Evolutionary conservation across 2,113 vertebrate genomes (phyloP).

Genomic region (Canis aureus): DNA sequence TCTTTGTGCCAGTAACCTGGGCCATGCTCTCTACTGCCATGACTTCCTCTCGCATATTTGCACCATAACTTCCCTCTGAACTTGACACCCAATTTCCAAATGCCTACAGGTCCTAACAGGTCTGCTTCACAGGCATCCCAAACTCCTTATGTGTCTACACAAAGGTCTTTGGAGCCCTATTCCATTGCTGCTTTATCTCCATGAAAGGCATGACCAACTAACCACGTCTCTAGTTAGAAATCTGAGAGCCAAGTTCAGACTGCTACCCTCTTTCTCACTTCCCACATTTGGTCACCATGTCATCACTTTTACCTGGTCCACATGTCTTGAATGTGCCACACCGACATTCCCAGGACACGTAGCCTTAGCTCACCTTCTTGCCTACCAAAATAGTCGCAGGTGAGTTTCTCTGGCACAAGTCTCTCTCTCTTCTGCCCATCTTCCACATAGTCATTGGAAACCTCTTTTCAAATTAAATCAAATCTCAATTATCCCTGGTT

Average conservation of each 20-base stretch:
- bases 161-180: background rate
- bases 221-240: background rate
- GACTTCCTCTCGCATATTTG: background rate
- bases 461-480: constrained; percentile 8
- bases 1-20: background rate
- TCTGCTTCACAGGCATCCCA: background rate
- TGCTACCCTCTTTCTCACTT: background rate
- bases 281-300: background rate
- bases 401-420: background rate
- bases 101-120: background rate
- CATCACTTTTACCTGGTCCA: too few species aligned
- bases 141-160: background rate
- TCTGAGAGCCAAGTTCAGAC: background rate
- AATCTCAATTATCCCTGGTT: background rate
- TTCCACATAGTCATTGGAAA: background rate
- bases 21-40: background rate
- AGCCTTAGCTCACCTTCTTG: background rate
- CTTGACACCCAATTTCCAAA: background rate
- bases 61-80: background rate
- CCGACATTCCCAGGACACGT: background rate
- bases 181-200: background rate
- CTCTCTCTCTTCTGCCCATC: background rate
- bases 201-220: background rate
- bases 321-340: background rate
- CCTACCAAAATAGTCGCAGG: background rate